These are phyloP conservation scores for Phaetusa simplex DNA, from an alignment of 2,113 vertebrate genomes.

Conservation along the genomic window DNA sequence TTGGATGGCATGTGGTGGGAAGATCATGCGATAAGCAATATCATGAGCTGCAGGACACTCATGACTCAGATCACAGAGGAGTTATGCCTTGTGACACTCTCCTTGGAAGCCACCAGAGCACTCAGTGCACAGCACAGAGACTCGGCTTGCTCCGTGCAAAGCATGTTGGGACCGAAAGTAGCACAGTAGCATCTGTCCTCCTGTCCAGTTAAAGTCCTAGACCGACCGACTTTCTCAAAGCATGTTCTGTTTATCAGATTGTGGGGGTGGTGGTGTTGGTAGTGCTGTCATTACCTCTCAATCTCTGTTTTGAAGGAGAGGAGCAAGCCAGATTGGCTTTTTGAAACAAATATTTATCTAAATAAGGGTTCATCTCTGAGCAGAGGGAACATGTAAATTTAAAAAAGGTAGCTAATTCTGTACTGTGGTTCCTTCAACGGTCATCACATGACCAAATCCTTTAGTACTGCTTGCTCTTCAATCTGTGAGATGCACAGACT, in stretches of 20 bases:
- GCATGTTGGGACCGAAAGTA: background rate
- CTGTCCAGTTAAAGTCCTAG: background rate
- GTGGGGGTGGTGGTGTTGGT: rapidly evolving
- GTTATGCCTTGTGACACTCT: background rate
- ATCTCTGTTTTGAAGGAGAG: background rate
- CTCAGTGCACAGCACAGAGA: background rate
- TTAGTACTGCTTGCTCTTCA: background rate
- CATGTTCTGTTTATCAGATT: background rate
- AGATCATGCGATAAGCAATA: background rate
- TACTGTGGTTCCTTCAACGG: background rate
- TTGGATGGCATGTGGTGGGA: background rate
- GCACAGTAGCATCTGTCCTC: background rate
- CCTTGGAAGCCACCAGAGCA: background rate
- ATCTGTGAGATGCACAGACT: rapidly evolving
- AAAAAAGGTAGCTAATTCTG: background rate
- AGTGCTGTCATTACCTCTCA: background rate
- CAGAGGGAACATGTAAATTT: background rate
- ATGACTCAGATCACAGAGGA: background rate
- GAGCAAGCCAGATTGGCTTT: background rate
- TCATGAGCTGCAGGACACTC: background rate
- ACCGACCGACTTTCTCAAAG: background rate
- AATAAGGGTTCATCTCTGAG: background rate
- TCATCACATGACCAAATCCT: background rate
- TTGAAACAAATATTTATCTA: background rate
- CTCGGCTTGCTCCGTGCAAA: background rate